phyloP scores from a whole-genome alignment of 1,140 invertebrate species.

The Melanaphis sacchari region DNA sequence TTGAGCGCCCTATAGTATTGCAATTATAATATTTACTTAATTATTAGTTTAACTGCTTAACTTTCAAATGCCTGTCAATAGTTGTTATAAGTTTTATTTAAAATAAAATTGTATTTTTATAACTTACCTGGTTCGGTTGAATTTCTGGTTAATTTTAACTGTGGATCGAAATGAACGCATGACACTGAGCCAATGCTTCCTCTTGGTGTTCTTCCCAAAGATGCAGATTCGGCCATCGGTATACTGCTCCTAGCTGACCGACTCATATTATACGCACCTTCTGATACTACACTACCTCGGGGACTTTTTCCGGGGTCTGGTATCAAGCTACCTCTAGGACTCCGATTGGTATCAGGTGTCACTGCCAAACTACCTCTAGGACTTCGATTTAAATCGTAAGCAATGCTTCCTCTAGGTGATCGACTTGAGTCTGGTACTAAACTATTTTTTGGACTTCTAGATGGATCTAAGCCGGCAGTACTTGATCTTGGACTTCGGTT shows the following conservation, averaged over 20 bases:
- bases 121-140: conserved; percentile 38
- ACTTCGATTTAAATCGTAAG: conserved; percentile 58
- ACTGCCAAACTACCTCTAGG: conserved; percentile 60
- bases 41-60: background rate
- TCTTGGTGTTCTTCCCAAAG: conserved; percentile 64
- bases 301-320: conserved; percentile 66
- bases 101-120: background rate
- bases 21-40: background rate
- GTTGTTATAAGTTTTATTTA: background rate
- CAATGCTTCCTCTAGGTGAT: conserved; percentile 58
- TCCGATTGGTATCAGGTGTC: conserved; percentile 59
- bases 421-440: conserved; percentile 66
- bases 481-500: conserved; percentile 60
- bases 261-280: conserved; percentile 66
- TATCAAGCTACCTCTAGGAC: conserved; percentile 66
- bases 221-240: conserved; percentile 43
- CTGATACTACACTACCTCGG: conserved; percentile 70
- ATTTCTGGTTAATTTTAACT: background rate
- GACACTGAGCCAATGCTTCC: conserved; percentile 63
- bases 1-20: background rate
- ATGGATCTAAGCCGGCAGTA: conserved; percentile 61
- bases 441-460: conserved; percentile 70
- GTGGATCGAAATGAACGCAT: conserved; percentile 46
- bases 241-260: conserved; percentile 64
- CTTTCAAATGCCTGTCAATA: background rate